Conservation (phyloP, 2,888 invertebrate genomes). For the Pandemis corylana region DNA sequence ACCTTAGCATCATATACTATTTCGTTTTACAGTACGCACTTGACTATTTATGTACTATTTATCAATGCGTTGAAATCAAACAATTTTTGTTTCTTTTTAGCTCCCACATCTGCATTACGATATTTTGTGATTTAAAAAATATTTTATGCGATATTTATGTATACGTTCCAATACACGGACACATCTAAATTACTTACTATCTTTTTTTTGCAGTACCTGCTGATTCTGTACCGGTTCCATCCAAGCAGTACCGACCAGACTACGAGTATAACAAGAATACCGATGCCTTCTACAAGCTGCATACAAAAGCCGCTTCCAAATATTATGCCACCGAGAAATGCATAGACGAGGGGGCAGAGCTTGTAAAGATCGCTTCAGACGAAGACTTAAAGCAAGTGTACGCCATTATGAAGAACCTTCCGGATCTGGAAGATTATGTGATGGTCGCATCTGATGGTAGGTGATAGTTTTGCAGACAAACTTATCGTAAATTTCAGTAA, state of each 20-base stretch:
- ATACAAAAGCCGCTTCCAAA: constrained; percentile 15
- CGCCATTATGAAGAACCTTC: constrained; percentile 28
- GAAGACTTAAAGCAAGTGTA: not conserved
- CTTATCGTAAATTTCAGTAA: too few species aligned
- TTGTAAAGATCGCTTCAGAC: not conserved
- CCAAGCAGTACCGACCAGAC: constrained; percentile 37
- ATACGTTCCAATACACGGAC: too few species aligned
- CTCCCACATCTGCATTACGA: too few species aligned
- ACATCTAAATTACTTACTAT: too few species aligned
- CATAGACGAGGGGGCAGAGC: not conserved
- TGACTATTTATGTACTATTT: too few species aligned
- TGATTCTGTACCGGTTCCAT: not conserved
- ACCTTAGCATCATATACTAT: too few species aligned
- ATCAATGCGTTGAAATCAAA: too few species aligned
- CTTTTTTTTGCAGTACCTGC: too few species aligned
- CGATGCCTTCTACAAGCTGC: constrained; percentile 42
- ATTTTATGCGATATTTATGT: too few species aligned
- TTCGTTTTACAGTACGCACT: too few species aligned
- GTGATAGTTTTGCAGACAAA: not conserved
- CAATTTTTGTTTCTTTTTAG: too few species aligned
- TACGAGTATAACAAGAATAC: constrained; percentile 37
- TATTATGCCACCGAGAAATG: not conserved
- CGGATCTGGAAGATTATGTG: constrained; percentile 26
- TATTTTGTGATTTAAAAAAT: too few species aligned
- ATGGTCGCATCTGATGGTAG: constrained; percentile 27